Percentiles rank a stretch among this genome's conserved stretches.
Conservation (phyloP, 2,888 invertebrate species). For the Stenodema calcarata region DNA sequence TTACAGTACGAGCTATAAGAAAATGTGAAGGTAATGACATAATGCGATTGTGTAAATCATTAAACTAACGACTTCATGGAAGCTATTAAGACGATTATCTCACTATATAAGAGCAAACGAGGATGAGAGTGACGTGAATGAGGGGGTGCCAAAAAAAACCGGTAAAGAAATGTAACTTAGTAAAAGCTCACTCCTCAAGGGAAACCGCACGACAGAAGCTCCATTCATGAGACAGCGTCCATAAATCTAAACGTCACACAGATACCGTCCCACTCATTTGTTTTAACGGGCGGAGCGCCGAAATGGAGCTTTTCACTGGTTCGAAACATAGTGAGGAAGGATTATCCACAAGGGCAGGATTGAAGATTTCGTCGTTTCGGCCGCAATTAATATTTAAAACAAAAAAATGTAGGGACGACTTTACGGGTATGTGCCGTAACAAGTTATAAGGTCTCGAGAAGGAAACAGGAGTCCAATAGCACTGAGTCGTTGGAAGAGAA, state of each 20-base stretch:
- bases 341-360: not conserved
- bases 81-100: not conserved
- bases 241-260: not conserved
- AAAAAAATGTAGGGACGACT: not conserved
- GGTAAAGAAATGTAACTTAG: not conserved
- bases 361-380: not conserved
- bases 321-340: not conserved
- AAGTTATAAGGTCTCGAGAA: no score
- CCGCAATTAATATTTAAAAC: not conserved
- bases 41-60: not conserved
- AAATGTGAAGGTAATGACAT: not conserved
- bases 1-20: not conserved
- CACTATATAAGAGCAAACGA: not conserved
- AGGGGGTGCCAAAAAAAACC: not conserved
- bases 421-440: no score
- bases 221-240: not conserved
- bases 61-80: not conserved
- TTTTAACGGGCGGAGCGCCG: not conserved
- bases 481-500: no score
- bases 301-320: not conserved
- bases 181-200: not conserved
- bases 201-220: not conserved
- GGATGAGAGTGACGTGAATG: not conserved
- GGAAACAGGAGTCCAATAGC: no score
- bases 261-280: not conserved